Evolutionary conservation across 2,797 vertebrate genomes (phyloP).

Genomic region (Poecilia gillii): DNA sequence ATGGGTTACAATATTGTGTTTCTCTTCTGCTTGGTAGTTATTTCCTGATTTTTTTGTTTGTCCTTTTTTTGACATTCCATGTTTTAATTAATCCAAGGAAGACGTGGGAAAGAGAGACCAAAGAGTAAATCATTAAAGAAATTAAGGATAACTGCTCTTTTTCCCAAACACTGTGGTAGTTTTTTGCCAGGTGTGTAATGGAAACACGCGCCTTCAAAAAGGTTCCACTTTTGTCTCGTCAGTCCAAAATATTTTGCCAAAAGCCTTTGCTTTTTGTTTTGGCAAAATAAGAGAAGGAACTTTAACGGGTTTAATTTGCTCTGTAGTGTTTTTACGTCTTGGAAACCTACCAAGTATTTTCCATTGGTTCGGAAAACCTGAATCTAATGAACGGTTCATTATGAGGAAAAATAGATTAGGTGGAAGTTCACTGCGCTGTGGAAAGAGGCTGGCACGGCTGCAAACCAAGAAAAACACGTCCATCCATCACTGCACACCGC

Average conservation of each 20-base stretch:
- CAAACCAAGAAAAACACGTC: background rate
- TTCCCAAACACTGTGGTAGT: background rate
- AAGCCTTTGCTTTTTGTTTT: background rate
- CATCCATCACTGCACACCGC: background rate
- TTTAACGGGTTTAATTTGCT: background rate
- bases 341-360: background rate
- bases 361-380: background rate
- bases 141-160: background rate
- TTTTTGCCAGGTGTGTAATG: background rate
- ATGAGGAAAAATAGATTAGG: background rate
- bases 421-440: background rate
- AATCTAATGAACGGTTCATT: background rate
- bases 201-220: background rate
- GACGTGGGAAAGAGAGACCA: too few species aligned
- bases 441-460: background rate
- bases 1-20: too few species aligned
- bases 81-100: too few species aligned
- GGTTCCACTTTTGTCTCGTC: background rate
- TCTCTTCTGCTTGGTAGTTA: too few species aligned
- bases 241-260: background rate
- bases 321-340: background rate
- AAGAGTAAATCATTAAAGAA: too few species aligned
- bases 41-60: too few species aligned
- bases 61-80: too few species aligned
- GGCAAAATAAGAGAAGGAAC: background rate